Conservation (phyloP, 2,797 vertebrate species). For the Mus minutoides region DNA sequence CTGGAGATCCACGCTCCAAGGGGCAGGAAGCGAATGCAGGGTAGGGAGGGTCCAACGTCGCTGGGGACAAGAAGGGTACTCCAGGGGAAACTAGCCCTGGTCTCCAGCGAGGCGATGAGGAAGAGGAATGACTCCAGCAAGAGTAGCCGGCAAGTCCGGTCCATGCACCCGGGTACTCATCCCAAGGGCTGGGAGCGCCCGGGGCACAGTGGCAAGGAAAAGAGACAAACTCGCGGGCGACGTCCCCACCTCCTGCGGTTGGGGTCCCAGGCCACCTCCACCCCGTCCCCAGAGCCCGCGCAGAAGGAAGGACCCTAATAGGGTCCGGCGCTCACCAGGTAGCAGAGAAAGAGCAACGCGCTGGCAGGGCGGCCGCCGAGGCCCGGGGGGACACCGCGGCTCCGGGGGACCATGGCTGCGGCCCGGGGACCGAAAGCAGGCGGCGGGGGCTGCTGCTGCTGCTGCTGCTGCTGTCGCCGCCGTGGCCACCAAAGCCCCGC, state of each 20-base stretch:
- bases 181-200: slow-evolving; percentile 64
- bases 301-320: slow-evolving; percentile 43
- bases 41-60: neutral
- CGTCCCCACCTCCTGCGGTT: neutral
- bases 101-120: neutral
- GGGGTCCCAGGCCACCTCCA: slow-evolving; percentile 33
- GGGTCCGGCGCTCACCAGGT: slow-evolving; percentile 83
- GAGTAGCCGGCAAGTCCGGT: slow-evolving; percentile 3
- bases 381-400: slow-evolving; percentile 52
- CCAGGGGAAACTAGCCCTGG: neutral
- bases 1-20: neutral
- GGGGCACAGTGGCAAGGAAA: slow-evolving; percentile 27
- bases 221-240: slow-evolving; percentile 63
- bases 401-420: slow-evolving; percentile 72
- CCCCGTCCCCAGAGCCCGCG: slow-evolving; percentile 46
- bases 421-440: slow-evolving; percentile 48
- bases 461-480: slow-evolving; percentile 41
- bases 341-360: slow-evolving; percentile 76
- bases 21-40: neutral
- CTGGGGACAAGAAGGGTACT: neutral
- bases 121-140: neutral
- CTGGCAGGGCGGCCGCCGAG: slow-evolving; percentile 66
- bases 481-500: slow-evolving; percentile 69
- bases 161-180: slow-evolving; percentile 26
- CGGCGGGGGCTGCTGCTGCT: slow-evolving; percentile 50